Evolutionary conservation across 2,888 invertebrate species (phyloP), one percentile per base, ranked within the genome.

Genomic region (Agonopterix subpropinquella): DNA sequence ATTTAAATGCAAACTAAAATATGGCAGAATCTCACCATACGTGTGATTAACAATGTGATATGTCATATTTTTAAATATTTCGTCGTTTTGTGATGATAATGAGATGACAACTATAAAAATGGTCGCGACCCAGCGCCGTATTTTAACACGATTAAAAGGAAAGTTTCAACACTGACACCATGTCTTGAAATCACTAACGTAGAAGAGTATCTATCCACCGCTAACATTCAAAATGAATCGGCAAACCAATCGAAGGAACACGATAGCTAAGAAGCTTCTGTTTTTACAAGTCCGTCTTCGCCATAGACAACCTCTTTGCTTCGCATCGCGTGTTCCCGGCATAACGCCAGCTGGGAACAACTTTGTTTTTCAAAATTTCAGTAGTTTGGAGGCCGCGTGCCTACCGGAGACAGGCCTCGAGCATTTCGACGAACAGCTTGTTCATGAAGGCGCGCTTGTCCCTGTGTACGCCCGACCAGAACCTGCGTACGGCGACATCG

Each of bases 341-440:
- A 5, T 28, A 2, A 28, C 28, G 28, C 28, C 28, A 28, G 28
- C 28, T 4, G 28, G 28, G 28, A 28, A 28, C 28, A 28, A 28
- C 28, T 2, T 18, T 28, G 28, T 28, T 28, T 28, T 28, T 28
- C 28, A 28, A 28, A 28, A 28, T 28, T 28, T 28, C 28, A 5
- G 28, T 28, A 28, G 28, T 28, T 28, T 28, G 28, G 28, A 28
- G 28, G 15, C 11, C 13, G 13, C 9, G 10, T 1, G 62, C 61
- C 70, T 92, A 92, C 89, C 92, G 91, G 59, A 90, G 81, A 55
- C 91, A 92, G 1, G 95, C 93, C 79, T 98, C 98, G 53, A 98
- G 90, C 98, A 98, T 98, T 89, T 98, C 98, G 45, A 97, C 92
- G 87, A 98, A 98, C 48, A 98, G 92, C 83, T 98, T 98, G 89